phyloP scores from a whole-genome alignment of 2,888 invertebrate species.

The Leptopterna dolabrata region DNA sequence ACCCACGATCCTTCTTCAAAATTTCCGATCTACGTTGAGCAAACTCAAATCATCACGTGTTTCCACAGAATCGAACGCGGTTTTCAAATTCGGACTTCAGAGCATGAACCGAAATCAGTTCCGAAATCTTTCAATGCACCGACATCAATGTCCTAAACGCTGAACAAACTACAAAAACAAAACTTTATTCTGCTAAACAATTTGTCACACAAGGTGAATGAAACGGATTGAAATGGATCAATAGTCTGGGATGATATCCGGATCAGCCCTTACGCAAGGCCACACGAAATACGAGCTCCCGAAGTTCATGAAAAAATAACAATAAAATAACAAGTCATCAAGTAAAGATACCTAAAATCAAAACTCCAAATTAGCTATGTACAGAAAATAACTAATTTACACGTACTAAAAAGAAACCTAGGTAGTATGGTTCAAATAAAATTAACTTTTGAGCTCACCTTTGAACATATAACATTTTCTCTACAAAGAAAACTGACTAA shows the following conservation, averaged over 20 bases:
- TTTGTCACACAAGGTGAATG: too few relatives aligned
- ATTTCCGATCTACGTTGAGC: too few relatives aligned
- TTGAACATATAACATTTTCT: background rate
- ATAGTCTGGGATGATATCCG: background rate
- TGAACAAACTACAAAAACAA: too few relatives aligned
- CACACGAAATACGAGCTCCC: background rate
- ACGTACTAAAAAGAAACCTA: background rate
- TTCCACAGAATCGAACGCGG: too few relatives aligned
- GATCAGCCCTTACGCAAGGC: background rate
- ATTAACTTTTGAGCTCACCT: background rate
- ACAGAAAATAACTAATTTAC: background rate
- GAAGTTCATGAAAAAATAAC: background rate
- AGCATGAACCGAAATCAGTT: too few relatives aligned
- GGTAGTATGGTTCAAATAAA: conserved; percentile 7
- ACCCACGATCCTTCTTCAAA: too few relatives aligned
- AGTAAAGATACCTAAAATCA: background rate
- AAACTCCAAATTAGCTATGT: background rate
- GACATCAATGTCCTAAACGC: too few relatives aligned
- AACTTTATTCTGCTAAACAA: too few relatives aligned
- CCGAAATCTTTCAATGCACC: too few relatives aligned
- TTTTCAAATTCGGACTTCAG: too few relatives aligned
- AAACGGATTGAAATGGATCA: background rate
- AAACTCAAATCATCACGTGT: too few relatives aligned
- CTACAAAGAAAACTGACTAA: background rate
- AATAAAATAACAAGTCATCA: background rate